Conservation (phyloP, 2,888 invertebrate genomes). For the Unio pictorum region DNA sequence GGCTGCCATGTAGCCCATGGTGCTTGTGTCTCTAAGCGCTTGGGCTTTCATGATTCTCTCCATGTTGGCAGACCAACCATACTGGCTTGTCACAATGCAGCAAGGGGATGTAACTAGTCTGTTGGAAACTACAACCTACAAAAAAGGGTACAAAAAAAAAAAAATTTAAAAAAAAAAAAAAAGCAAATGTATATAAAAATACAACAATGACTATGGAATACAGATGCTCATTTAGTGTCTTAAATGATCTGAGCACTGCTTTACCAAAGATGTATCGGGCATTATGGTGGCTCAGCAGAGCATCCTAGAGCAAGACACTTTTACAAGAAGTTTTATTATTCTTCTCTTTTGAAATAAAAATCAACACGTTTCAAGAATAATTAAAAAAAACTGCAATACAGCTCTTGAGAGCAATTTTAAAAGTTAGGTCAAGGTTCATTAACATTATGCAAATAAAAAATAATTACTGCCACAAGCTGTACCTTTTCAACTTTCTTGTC, state of each 20-base stretch:
- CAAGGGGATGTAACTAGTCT: slow-evolving; percentile 97
- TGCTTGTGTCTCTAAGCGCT: slow-evolving; percentile 95
- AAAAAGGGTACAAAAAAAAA: slow-evolving; percentile 4
- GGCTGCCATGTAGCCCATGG: slow-evolving; percentile 99
- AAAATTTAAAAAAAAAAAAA: no score
- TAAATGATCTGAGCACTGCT: no score
- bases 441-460: no score
- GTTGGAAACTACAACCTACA: slow-evolving; percentile 90
- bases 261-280: no score
- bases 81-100: slow-evolving; percentile 99
- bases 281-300: no score
- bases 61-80: slow-evolving; percentile 99
- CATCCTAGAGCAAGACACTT: no score
- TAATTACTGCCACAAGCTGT: neutral
- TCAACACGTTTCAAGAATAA: no score
- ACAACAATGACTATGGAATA: neutral
- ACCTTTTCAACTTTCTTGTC: slow-evolving; percentile 98
- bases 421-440: neutral
- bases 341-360: neutral
- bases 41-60: slow-evolving; percentile 99
- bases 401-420: neutral
- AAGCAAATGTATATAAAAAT: neutral
- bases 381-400: no score
- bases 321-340: neutral
- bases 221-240: neutral